A percentile compares a stretch with the other conserved stretches of the same genome.
Evolutionary conservation across 2,797 vertebrate species (phyloP).

Genomic region (Sphenopsis melanotis): DNA sequence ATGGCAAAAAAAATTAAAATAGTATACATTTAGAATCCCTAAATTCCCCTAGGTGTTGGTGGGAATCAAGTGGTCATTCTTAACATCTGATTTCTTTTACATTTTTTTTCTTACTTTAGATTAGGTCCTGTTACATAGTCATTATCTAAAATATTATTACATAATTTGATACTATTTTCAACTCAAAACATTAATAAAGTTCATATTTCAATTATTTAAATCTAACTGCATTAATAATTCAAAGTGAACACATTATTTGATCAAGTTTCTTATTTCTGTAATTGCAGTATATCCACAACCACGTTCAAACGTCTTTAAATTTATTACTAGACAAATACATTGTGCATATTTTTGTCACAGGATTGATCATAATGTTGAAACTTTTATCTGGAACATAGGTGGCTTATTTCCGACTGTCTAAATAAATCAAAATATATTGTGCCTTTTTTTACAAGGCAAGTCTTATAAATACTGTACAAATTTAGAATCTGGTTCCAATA

Average conservation of each 20-base stretch:
- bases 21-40: neutral
- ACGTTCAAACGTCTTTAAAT: neutral
- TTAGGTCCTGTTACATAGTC: slow-evolving; percentile 46
- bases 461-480: neutral
- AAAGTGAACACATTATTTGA: neutral
- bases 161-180: slow-evolving; percentile 58
- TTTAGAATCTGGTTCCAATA: slow-evolving; percentile 7
- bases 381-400: neutral
- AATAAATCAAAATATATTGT: neutral
- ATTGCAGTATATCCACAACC: neutral
- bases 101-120: neutral
- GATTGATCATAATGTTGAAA: neutral
- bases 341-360: neutral
- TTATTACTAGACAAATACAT: neutral
- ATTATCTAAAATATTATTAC: slow-evolving; percentile 36
- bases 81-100: neutral
- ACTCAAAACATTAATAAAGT: slow-evolving; percentile 34
- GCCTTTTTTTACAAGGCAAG: neutral
- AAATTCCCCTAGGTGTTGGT: neutral
- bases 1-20: neutral
- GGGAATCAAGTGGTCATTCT: neutral
- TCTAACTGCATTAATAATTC: neutral
- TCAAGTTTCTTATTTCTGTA: neutral
- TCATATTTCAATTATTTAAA: slow-evolving; percentile 51
- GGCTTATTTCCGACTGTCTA: neutral